Evolutionary conservation across 2,888 invertebrate genomes (phyloP).

Genomic region (Mantis religiosa): DNA sequence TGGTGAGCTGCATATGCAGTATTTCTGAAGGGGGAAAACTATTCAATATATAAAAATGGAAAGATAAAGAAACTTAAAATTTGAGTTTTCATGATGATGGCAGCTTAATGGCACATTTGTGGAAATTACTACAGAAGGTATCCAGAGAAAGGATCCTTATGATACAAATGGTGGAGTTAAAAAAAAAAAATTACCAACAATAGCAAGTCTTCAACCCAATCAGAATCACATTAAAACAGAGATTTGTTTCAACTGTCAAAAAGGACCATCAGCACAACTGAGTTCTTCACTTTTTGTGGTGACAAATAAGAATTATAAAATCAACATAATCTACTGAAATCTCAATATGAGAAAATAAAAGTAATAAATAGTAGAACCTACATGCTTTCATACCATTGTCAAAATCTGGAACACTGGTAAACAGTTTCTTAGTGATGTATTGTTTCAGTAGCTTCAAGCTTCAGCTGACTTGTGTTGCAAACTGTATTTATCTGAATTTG

Average conservation of each 20-base stretch:
- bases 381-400: not conserved
- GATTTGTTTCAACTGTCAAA: not conserved
- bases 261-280: not conserved
- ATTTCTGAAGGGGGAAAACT: too few species aligned
- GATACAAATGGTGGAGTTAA: not conserved
- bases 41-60: too few species aligned
- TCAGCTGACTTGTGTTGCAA: too few species aligned
- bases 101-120: too few species aligned
- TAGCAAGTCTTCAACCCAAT: not conserved
- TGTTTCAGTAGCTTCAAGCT: too few species aligned
- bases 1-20: too few species aligned
- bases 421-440: too few species aligned
- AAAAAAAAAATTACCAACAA: not conserved
- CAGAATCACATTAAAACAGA: not conserved
- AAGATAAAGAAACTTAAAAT: too few species aligned
- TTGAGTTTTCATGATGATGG: too few species aligned
- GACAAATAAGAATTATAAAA: not conserved
- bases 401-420: too few species aligned
- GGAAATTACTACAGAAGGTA: not conserved
- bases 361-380: not conserved
- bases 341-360: not conserved
- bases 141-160: not conserved
- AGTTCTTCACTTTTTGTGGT: not conserved
- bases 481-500: too few species aligned
- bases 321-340: not conserved